Evolutionary conservation across 2,797 vertebrate species (phyloP).

Genomic region (Steatocranus sp.): DNA sequence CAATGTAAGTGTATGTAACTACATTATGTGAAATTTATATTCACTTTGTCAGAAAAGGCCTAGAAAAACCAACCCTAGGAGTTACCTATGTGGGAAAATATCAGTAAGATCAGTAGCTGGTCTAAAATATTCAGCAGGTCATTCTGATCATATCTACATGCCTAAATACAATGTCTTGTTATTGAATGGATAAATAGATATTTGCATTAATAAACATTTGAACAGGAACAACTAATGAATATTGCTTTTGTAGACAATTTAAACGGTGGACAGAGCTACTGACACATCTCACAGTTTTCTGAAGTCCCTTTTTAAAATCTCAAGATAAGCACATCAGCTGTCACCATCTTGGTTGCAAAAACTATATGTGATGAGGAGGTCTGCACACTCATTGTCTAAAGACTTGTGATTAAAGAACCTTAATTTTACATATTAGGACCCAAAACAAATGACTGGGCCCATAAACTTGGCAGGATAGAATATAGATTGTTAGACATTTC

Average conservation of each 20-base stretch:
- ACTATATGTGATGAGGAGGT: not conserved
- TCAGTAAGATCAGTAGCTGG: not conserved
- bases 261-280: not conserved
- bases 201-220: not conserved
- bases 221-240: not conserved
- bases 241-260: not conserved
- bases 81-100: not conserved
- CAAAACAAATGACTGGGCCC: not conserved
- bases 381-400: not conserved
- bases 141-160: not conserved
- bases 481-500: rapidly evolving
- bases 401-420: not conserved
- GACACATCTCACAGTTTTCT: not conserved
- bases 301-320: not conserved
- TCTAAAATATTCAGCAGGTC: not conserved
- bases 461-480: not conserved
- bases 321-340: not conserved
- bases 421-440: not conserved
- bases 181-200: not conserved
- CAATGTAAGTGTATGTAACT: not conserved
- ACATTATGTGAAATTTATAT: not conserved
- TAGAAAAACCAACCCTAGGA: not conserved
- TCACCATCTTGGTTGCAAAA: not conserved
- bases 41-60: not conserved
- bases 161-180: not conserved